These are phyloP conservation scores for Peromyscus attwateri DNA, from an alignment of 2,797 vertebrate species.

Conservation along the genomic window DNA sequence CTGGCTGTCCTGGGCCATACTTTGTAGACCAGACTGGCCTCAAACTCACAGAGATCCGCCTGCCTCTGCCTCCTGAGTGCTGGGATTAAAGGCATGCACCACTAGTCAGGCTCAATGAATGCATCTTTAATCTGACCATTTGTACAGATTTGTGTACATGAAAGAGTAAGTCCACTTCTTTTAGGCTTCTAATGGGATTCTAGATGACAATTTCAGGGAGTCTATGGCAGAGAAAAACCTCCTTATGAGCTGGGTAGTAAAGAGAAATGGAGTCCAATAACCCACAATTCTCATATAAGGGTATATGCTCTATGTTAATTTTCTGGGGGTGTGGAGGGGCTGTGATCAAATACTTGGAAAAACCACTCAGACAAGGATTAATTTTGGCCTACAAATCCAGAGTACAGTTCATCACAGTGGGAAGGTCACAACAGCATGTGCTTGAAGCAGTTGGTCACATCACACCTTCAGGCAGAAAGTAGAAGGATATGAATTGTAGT, in stretches of 20 bases:
- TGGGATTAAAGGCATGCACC: neutral
- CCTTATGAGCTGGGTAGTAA: neutral
- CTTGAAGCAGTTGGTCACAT: neutral
- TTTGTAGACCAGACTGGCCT: neutral
- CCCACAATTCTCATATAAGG: neutral
- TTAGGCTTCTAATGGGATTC: neutral
- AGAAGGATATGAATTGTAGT: no score
- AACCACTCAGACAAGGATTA: neutral
- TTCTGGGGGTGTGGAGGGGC: neutral
- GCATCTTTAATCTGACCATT: conserved; percentile 73
- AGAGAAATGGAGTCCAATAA: neutral
- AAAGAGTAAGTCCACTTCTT: neutral
- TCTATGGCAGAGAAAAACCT: neutral
- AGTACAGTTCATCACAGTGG: neutral
- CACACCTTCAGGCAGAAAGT: neutral
- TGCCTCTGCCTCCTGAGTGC: neutral
- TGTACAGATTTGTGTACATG: neutral
- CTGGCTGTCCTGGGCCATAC: neutral
- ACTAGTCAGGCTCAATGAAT: conserved; percentile 62
- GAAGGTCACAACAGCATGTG: no score
- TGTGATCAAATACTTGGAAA: neutral
- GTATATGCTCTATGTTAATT: neutral
- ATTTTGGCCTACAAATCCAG: neutral
- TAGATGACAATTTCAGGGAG: neutral
- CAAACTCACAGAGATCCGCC: neutral